Conservation (phyloP, 2,888 invertebrate genomes). For the Drosophila imparisetae region DNA sequence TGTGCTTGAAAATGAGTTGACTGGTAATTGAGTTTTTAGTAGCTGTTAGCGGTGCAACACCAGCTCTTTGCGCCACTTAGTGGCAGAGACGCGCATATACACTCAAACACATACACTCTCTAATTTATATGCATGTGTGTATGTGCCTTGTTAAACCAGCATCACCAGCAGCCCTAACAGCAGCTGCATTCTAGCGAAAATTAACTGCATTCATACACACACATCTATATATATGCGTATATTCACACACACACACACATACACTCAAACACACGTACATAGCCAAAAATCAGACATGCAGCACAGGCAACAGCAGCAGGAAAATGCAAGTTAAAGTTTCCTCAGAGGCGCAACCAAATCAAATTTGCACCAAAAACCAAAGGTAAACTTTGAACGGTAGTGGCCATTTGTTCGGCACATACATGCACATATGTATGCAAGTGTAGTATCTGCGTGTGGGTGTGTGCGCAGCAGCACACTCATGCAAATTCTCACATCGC, state of each 20-base stretch:
- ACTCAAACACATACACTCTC: slow-evolving; percentile 25
- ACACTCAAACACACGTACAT: not conserved
- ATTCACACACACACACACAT: slow-evolving; percentile 6
- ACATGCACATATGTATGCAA: not conserved
- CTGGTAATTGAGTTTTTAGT: slow-evolving; percentile 76
- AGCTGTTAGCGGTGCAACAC: slow-evolving; percentile 71
- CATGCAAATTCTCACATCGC: slow-evolving; percentile 73
- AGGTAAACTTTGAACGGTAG: slow-evolving; percentile 73
- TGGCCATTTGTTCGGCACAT: slow-evolving; percentile 45
- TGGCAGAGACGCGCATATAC: slow-evolving; percentile 53
- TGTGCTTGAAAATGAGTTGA: slow-evolving; percentile 49
- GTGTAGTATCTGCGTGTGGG: not conserved
- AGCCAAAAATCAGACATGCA: slow-evolving; percentile 46
- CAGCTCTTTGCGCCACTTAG: slow-evolving; percentile 63
- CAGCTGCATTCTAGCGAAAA: slow-evolving; percentile 68
- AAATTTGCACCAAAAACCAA: slow-evolving; percentile 78
- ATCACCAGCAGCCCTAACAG: slow-evolving; percentile 27
- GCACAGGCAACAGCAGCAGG: slow-evolving; percentile 14
- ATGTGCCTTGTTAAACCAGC: slow-evolving; percentile 36
- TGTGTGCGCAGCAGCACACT: slow-evolving; percentile 28
- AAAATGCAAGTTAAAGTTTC: slow-evolving; percentile 65
- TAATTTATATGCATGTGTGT: slow-evolving; percentile 10
- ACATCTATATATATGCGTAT: not conserved
- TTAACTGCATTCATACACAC: slow-evolving; percentile 46
- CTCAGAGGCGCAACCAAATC: slow-evolving; percentile 64